Percentiles rank a stretch among this genome's conserved stretches.
phyloP scores from a whole-genome alignment of 2,888 invertebrate genomes.

The Hecatera dysodea region DNA sequence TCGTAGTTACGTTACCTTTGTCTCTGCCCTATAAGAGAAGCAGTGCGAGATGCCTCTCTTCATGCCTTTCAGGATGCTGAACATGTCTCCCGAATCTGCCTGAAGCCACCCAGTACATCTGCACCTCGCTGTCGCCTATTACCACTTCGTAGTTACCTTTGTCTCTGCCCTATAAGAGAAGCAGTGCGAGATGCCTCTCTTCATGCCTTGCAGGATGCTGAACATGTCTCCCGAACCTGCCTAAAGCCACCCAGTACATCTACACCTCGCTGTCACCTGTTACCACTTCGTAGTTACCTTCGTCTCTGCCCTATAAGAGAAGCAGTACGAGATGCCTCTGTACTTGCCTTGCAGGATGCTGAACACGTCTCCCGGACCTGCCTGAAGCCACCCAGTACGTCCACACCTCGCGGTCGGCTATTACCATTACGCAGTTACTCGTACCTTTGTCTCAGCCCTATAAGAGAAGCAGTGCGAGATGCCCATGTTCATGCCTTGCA shows the following conservation, averaged over 20 bases:
- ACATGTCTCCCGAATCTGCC: slow-evolving; percentile 87
- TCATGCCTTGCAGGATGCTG: slow-evolving; percentile 89
- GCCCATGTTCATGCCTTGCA: slow-evolving; percentile 88
- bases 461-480: slow-evolving; percentile 89
- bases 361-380: slow-evolving; percentile 85
- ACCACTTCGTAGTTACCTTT: slow-evolving; percentile 85
- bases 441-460: slow-evolving; percentile 86
- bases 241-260: slow-evolving; percentile 90
- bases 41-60: no score
- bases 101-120: slow-evolving; percentile 89
- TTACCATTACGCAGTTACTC: slow-evolving; percentile 81
- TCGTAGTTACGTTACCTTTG: no score
- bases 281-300: slow-evolving; percentile 86
- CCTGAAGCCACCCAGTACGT: slow-evolving; percentile 90
- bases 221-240: slow-evolving; percentile 87
- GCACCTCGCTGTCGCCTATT: slow-evolving; percentile 89
- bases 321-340: slow-evolving; percentile 86
- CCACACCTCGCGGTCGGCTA: slow-evolving; percentile 89
- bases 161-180: slow-evolving; percentile 90
- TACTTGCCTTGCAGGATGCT: slow-evolving; percentile 89
- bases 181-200: slow-evolving; percentile 84
- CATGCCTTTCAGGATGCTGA: slow-evolving; percentile 89
- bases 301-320: slow-evolving; percentile 89
- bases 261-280: slow-evolving; percentile 89
- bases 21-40: no score